Evolutionary conservation across 2,888 invertebrate genomes (phyloP), one percentile per base, ranked within the genome.

Genomic region (Drosophila fungiperda): DNA sequence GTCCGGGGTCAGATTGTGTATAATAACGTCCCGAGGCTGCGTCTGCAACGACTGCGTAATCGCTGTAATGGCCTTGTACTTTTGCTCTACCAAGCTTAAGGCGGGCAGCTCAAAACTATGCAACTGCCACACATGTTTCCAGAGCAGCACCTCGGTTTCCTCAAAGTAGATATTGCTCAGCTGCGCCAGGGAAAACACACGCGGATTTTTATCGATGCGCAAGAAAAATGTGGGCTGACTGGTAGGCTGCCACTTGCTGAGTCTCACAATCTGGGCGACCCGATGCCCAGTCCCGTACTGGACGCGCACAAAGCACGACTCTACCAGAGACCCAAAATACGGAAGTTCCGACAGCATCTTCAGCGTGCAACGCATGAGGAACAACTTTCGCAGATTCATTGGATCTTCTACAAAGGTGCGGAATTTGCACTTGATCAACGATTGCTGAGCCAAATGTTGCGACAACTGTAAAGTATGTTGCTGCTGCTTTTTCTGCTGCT

Each of bases 221-320:
- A 78, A 42, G 0, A 76, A 55, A 0, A 78, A 9, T 0, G 38
- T 52, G 2, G 48, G 58, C 5, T 71, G 54, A 11, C 7, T 45
- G 26, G 20, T 9, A 0, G 62, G 32, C 2, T 45, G 70, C 38
- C 62, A 70, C 20, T 63, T 67, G 59, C 68, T 65, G 1, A 58
- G 29, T n/a, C 68, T 59, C 12, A 52, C 64, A 0, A 78, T 72
- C 42, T 78, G 78, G 1, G 62, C 78, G 17, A 78, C 71, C 7
- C 71, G 59, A 54, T 72, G 20, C 0, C 52, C 45, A 1, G 8
- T 9, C 0, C 36, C 71, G 8, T 23, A 45, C 26, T 48, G 23
- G 8, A 61, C 67, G 4, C 78, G 80, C 15, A 78, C 78, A 20
- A 79, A 78, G 55, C 78, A 78, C 1, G 20, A 4, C 8, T 38